Base-by-base conservation (phyloP, 2,888 invertebrate species). In the Candidula unifasciata region DNA sequence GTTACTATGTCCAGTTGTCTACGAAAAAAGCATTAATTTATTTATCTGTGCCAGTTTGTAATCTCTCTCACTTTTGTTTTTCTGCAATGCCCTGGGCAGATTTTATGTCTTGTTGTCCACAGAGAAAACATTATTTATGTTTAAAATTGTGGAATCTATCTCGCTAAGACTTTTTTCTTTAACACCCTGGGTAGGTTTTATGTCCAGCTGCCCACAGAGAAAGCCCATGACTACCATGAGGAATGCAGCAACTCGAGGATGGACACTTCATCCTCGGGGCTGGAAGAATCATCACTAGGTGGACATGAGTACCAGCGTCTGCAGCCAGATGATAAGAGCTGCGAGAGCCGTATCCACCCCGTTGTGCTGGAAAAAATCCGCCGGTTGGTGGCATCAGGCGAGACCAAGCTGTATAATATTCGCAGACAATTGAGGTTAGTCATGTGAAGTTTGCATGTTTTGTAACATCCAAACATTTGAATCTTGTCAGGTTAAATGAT, bases 41-140 rank as follows among this genome's bases (percentile, higher is more conserved):
- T n/a, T n/a, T n/a, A n/a, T n/a, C n/a, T n/a, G n/a, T n/a, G n/a
- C n/a, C n/a, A n/a, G n/a, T n/a, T n/a, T n/a, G n/a, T n/a, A n/a
- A n/a, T n/a, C n/a, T n/a, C n/a, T n/a, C n/a, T n/a, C n/a, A n/a
- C n/a, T n/a, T n/a, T n/a, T n/a, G n/a, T 60, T 21, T 60, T 60
- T 60, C 27, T 73, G 2, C 33, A 30, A n/a, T 24, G 5, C 37
- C 27, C 24, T 54, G 1, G 85, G 8, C 87, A 93, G 93, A 86
- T 93, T 87, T 87, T 94, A 93, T 87, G 91, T 93, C 6, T 93
- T 93, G 90, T 87, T 94, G n/a, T 93, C 94, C 8, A 91, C 93
- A 37, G 91, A 91, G 64, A 89, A 91, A 69, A 93, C 93, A n/a
- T n/a, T n/a, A n/a, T n/a, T n/a, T n/a, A n/a, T n/a, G n/a, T n/a